A percentile compares a stretch with the other conserved stretches of the same genome.
phyloP scores from a whole-genome alignment of 2,888 invertebrate species.

The Acanthosoma haemorrhoidale region DNA sequence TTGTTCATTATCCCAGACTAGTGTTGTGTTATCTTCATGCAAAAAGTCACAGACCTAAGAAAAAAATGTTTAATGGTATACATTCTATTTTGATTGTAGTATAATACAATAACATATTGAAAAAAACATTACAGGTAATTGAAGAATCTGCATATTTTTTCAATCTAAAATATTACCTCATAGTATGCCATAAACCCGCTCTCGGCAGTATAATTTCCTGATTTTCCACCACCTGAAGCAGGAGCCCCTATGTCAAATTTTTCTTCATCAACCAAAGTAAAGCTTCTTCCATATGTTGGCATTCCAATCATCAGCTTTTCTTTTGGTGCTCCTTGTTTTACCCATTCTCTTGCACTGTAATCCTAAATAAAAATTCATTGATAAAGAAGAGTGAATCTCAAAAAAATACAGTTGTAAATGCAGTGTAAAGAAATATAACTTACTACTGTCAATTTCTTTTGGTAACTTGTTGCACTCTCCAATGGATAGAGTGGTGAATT shows the following conservation, averaged over 20 bases:
- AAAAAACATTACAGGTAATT: too few species aligned
- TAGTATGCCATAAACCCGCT: conserved; percentile 93
- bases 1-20: conserved; percentile 93
- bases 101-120: too few species aligned
- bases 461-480: conserved; percentile 82
- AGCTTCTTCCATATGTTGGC: conserved; percentile 90
- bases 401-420: too few species aligned
- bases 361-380: conserved; percentile 53
- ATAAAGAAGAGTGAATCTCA: neutral
- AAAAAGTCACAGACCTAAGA: conserved; percentile 78
- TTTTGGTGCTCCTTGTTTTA: conserved; percentile 85
- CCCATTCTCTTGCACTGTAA: conserved; percentile 87
- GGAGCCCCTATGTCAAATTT: conserved; percentile 91
- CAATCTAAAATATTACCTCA: conserved; percentile 54
- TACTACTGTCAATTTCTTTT: conserved; percentile 88
- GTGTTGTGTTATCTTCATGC: conserved; percentile 80
- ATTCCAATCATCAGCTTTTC: conserved; percentile 91
- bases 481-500: conserved; percentile 85
- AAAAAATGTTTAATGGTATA: neutral
- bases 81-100: too few species aligned
- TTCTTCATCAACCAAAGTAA: conserved; percentile 76
- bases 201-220: conserved; percentile 86
- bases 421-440: too few species aligned
- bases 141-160: too few species aligned
- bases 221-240: conserved; percentile 77